Base-by-base conservation (phyloP, 1,140 invertebrate species). In the Hesperophylax magnus region DNA sequence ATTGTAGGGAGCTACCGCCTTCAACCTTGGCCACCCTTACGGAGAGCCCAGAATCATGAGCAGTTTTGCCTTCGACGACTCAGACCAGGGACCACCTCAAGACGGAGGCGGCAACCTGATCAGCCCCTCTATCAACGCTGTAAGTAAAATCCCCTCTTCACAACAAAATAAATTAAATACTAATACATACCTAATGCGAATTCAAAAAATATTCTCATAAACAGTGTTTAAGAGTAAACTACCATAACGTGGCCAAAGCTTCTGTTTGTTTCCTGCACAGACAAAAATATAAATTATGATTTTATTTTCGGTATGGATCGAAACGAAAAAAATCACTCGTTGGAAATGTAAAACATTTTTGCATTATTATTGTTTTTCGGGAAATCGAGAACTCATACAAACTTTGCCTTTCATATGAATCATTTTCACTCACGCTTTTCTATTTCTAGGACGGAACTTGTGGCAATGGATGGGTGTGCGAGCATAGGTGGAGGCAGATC, bases 401-500 rank as follows among this genome's bases (percentile, higher is more conserved):
- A 61, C 22, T 17, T 14, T 14, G 39, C 11, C 7, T 47, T 47
- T 47, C 9, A 47, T 47, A 14, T 47, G 6, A 6, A 47, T 47
- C 39, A 47, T 14, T 47, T 47, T 47, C 11, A 14, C 9, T 47
- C 39, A 47, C 39, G 8, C 8, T 61, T 14, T 78, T n/a, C 17
- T 39, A 60, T 56, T 77, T 47, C 53, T 31, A 90, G 89, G 92
- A 96, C 84, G 90, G 91, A 2, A 91, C 89, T 1, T 98, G 96
- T 84, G 92, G 90, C 0, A 93, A 94, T 84, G 96, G 95, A 1
- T 98, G 96, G 96, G 88, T 97, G 0, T 98, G 97, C 86, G 97
- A 98, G 87, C 97, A 98, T 87, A 92, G 96, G 22, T 97, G 96
- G 96, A 88, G 93, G 7, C 92, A 95, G 85, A 96, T 97, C 84